phyloP scores from a whole-genome alignment of 2,888 invertebrate species.

The Eupithecia abbreviata region DNA sequence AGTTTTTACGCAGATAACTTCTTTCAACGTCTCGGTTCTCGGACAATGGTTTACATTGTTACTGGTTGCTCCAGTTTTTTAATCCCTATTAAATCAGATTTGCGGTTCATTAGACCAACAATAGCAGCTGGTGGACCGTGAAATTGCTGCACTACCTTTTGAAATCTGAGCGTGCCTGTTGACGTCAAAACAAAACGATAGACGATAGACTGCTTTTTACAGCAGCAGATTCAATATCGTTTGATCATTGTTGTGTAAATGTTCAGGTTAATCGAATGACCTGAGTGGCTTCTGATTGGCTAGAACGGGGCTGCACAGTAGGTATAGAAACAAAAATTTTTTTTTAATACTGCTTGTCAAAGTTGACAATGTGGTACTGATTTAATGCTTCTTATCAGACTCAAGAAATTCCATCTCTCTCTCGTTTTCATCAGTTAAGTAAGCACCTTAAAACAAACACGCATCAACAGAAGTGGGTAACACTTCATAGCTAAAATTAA shows the following conservation, averaged over 20 bases:
- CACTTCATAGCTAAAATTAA: constrained; percentile 53
- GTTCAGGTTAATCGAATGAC: neutral
- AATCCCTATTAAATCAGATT: constrained; percentile 28
- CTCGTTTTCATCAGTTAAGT: constrained; percentile 14
- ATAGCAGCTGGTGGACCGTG: constrained; percentile 36
- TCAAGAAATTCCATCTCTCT: neutral
- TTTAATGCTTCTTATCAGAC: no score
- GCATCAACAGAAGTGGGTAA: constrained; percentile 40
- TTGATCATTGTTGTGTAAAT: neutral
- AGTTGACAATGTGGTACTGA: no score
- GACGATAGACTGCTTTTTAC: constrained; percentile 3
- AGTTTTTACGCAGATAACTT: constrained; percentile 16
- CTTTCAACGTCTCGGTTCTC: constrained; percentile 18
- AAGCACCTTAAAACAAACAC: constrained; percentile 24
- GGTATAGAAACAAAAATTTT: no score
- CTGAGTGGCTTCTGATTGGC: no score
- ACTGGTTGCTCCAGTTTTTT: constrained; percentile 28
- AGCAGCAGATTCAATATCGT: neutral
- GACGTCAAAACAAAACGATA: constrained; percentile 13
- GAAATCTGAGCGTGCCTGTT: constrained; percentile 26
- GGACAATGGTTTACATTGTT: constrained; percentile 32
- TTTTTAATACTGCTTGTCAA: no score
- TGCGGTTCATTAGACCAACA: constrained; percentile 41
- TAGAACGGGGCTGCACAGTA: neutral
- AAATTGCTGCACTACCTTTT: constrained; percentile 39